phyloP scores from a whole-genome alignment of 2,888 invertebrate genomes.

The Seira musarum region DNA sequence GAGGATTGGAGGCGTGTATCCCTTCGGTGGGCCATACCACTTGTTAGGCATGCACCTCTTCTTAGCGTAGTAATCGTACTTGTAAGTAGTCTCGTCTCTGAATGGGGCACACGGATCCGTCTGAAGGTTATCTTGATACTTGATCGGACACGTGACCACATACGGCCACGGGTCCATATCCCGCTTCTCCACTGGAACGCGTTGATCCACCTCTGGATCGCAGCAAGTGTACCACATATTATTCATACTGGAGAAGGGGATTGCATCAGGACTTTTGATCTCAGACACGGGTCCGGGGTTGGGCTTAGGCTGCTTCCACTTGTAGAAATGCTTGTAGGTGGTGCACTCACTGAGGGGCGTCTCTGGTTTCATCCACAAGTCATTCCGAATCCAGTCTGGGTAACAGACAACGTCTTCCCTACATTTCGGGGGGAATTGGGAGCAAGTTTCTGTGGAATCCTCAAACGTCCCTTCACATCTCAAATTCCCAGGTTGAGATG shows the following conservation, averaged over 20 bases:
- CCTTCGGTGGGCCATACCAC: conserved; percentile 50
- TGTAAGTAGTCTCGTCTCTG: conserved; percentile 65
- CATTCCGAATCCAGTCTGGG: conserved; percentile 64
- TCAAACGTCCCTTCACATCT: conserved; percentile 54
- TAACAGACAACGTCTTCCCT: conserved; percentile 34
- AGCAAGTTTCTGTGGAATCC: conserved; percentile 51
- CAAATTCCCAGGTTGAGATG: conserved; percentile 28
- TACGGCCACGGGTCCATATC: conserved; percentile 68
- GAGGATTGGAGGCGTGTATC: conserved; percentile 52
- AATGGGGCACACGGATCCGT: conserved; percentile 67
- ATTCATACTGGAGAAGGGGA: conserved; percentile 64
- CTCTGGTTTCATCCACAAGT: conserved; percentile 61
- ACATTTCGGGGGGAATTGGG: conserved; percentile 53
- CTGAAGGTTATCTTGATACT: conserved; percentile 62
- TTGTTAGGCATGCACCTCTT: conserved; percentile 46
- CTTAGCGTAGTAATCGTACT: conserved; percentile 61
- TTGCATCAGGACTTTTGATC: conserved; percentile 60
- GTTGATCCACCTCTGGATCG: conserved; percentile 65
- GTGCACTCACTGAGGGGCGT: conserved; percentile 63
- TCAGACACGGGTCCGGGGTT: not conserved
- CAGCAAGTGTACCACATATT: conserved; percentile 66
- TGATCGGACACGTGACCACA: conserved; percentile 57
- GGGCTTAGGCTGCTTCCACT: conserved; percentile 42
- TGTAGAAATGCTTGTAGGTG: conserved; percentile 67
- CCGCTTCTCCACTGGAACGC: conserved; percentile 61